Base-by-base conservation (phyloP, 2,113 vertebrate species). In the Catharus minimus region DNA sequence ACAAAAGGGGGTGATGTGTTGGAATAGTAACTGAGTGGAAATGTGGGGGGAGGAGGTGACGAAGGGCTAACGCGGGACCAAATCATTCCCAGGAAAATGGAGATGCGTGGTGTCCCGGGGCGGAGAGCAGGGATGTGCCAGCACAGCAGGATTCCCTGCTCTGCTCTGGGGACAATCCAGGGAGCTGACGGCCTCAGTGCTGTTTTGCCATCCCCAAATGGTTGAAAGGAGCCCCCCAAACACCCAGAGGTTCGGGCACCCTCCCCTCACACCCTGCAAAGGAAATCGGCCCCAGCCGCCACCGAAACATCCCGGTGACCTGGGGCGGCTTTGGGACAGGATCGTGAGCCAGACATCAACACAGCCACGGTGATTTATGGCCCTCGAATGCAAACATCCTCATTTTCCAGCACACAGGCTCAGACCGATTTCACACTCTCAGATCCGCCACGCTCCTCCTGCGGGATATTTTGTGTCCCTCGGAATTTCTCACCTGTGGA, bases 221-320 rank as follows among this genome's bases (percentile, higher is more conserved):
- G 22, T 65, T 44, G 28, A 30, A 56, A 20, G 27, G 14, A 86
- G 3, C 10, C 7, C 39, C 46, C 38, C 26, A 2, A 46, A 20
- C 30, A 21, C 9, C 11, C 44, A 3, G 21, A 18, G 38, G 1
- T 15, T 4, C 4, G 38, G 41, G 18, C 33, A 62, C 17, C n/a
- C 9, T 79, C 43, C 47, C 73, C 26, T 26, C 6, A 43, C 79
- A 62, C 8, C n/a, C 39, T 4, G 24, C 36, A 1, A n/a, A 30
- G 52, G 44, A 23, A 41, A 49, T 4, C 2, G 7, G 53, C 38
- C 0, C 11, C 56, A 9, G 32, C 7, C 47, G 7, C 23, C 4
- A 7, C 0, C 0, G 7, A 21, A 32, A 4, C 38, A 39, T 39
- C 38, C 3, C 22, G 13, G 1, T 22, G 8, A 30, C 36, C n/a